Evolutionary conservation across 1,140 invertebrate species (phyloP), one percentile per base, ranked within the genome.

Genomic region (Phocides pigmalion): DNA sequence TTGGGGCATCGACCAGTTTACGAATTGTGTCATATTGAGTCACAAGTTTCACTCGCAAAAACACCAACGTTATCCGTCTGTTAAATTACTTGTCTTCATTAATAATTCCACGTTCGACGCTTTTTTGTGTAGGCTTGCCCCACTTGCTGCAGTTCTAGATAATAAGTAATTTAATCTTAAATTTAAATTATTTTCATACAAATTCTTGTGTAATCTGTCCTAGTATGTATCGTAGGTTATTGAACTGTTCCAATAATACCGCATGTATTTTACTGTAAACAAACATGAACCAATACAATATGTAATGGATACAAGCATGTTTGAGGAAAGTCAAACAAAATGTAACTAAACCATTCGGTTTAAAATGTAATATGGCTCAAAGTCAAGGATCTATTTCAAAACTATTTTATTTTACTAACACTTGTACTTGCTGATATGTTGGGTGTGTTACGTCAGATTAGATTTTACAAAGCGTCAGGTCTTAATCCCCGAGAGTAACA

Each of bases 21-120:
- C 68, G 32, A 72, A 72, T 65, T 63, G 70, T 72, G 70, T 66
- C 70, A 68, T 63, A 68, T 68, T 72, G 70, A 72, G 42, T 72
- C 70, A 72, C 59, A 61, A 61, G 32, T 49, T 49, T 61, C 32
- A 61, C 25, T 8, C 42, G 42, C 17, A 16, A 61, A 28, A 61
- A 49, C 42, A 22, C 12, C 44, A 35, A 11, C 56, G 32, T 5
- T 11, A 22, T n/a, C 22, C 37, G 44, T 61, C 44, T 49, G 17
- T 2, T 61, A 22, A 49, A 61, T 61, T 61, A 49, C 58, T 39
- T 4, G n/a, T 17, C 46, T 16, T 49, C 58, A 61, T 61, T 61
- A 61, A 61, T 49, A 61, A 61, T 62, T 62, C 46, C 25, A 50
- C 20, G 35, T 50, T 62, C 19, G 46, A 49, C 19, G 32, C 46